A percentile compares a stretch with the other conserved stretches of the same genome.
Conservation (phyloP, 2,797 vertebrate species). For the Vespertilio murinus region DNA sequence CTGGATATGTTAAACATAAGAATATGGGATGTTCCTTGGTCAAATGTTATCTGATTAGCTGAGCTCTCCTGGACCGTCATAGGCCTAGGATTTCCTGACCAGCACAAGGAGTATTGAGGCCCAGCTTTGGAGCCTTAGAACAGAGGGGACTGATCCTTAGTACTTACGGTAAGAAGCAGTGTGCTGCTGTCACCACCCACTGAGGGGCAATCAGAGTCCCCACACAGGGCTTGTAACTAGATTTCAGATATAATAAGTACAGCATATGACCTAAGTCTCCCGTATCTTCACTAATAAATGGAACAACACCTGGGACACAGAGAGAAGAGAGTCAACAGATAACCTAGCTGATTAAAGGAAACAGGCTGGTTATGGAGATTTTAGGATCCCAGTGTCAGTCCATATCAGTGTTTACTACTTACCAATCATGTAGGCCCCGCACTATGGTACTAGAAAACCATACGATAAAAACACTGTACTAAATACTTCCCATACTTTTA, state of each 20-base stretch:
- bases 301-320: neutral
- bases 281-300: neutral
- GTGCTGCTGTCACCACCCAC: constrained; percentile 40
- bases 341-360: neutral
- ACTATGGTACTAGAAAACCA: neutral
- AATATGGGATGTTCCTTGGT: neutral
- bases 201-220: constrained; percentile 21
- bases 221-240: constrained; percentile 3
- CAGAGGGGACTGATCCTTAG: neutral
- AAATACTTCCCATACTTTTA: neutral
- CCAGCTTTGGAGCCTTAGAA: neutral
- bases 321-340: neutral
- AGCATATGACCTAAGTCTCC: neutral
- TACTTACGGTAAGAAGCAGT: constrained; percentile 57
- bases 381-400: neutral
- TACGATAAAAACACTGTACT: neutral
- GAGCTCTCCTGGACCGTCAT: neutral
- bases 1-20: neutral
- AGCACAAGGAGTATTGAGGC: neutral
- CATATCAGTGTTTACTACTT: neutral
- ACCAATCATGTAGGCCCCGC: neutral
- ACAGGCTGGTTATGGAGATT: neutral
- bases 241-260: constrained; percentile 18
- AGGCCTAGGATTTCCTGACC: neutral
- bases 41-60: neutral